phyloP scores from a whole-genome alignment of 1,140 invertebrate species.

The Apis florea region DNA sequence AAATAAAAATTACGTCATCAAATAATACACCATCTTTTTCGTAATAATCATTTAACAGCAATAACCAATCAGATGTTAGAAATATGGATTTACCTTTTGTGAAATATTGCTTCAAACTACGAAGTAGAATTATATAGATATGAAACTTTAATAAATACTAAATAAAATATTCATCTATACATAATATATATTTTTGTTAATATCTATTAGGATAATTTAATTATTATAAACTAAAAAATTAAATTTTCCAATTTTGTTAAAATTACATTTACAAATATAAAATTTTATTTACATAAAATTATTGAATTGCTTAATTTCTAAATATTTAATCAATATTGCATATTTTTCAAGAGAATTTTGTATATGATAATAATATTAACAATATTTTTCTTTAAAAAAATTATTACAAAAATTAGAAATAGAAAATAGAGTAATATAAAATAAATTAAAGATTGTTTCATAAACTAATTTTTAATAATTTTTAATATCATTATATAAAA shows the following conservation, averaged over 20 bases:
- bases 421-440: not conserved
- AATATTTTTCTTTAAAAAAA: not conserved
- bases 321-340: not conserved
- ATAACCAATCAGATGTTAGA: slow-evolving; percentile 39
- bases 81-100: slow-evolving; percentile 41
- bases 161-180: not conserved
- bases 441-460: not conserved
- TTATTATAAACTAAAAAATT: not conserved
- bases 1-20: slow-evolving; percentile 48
- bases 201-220: not conserved
- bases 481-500: not conserved
- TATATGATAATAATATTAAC: not conserved
- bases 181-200: not conserved
- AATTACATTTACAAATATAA: not conserved
- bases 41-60: not conserved
- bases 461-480: not conserved
- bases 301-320: not conserved
- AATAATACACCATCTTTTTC: slow-evolving; percentile 1
- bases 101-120: slow-evolving; percentile 10
- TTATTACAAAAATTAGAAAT: not conserved
- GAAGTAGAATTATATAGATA: not conserved
- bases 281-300: not conserved
- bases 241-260: not conserved
- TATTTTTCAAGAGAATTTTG: not conserved
- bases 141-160: not conserved